Percentiles rank a stretch among this genome's conserved stretches.
Evolutionary conservation across 2,113 vertebrate genomes (phyloP).

Genomic region (Bubo bubo): DNA sequence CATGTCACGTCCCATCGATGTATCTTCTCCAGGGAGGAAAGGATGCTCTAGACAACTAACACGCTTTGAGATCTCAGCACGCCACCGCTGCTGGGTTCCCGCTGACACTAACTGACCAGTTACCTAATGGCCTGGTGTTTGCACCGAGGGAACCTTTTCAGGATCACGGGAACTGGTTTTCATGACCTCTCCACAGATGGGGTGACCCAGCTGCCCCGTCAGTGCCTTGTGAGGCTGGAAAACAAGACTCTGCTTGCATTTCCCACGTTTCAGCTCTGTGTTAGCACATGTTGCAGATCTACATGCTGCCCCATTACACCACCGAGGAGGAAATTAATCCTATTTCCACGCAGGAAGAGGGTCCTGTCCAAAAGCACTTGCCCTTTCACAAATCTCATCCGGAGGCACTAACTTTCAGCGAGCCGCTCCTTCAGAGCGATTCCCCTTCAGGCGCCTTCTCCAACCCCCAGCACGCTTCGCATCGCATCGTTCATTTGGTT

Average conservation of each 20-base stretch:
- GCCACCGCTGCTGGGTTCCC: not conserved
- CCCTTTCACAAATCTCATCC: not conserved
- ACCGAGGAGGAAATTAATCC: not conserved
- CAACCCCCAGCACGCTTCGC: not conserved
- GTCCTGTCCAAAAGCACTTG: not conserved
- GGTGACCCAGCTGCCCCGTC: not conserved
- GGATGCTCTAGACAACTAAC: not conserved
- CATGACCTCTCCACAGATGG: not conserved
- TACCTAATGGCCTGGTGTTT: fast-evolving
- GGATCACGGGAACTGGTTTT: not conserved
- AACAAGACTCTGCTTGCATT: not conserved
- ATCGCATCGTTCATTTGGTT: not conserved
- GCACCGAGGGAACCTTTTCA: not conserved
- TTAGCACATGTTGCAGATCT: not conserved
- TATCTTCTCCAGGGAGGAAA: not conserved
- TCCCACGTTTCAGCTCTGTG: not conserved
- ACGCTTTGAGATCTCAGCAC: not conserved
- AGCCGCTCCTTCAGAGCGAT: not conserved
- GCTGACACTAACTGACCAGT: fast-evolving
- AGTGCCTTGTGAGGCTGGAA: not conserved
- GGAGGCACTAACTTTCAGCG: not conserved
- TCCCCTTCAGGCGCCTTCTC: not conserved
- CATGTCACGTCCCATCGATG: fast-evolving
- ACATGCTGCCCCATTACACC: not conserved
- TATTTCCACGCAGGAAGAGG: not conserved